phyloP scores from a whole-genome alignment of 1,140 invertebrate species.

The Forficula auricularia region DNA sequence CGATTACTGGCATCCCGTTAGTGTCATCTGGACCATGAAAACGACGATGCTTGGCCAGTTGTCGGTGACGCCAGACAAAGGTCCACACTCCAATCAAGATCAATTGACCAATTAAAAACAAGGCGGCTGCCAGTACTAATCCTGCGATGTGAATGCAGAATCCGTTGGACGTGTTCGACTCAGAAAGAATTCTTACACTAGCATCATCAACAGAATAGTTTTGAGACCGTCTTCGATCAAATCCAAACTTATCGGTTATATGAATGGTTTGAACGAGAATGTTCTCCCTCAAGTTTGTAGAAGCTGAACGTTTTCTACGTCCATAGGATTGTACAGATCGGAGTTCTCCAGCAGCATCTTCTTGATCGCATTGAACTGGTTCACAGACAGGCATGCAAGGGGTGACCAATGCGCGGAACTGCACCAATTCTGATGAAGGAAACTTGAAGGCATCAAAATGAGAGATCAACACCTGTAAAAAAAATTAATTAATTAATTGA shows the following conservation, averaged over 20 bases:
- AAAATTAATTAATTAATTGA: not conserved
- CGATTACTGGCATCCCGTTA: too few relatives aligned
- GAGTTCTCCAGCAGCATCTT: conserved; percentile 59
- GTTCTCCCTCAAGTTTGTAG: conserved; percentile 27
- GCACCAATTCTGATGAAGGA: conserved; percentile 82
- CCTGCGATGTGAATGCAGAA: conserved; percentile 60
- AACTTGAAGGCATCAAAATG: conserved; percentile 94
- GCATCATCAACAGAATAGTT: conserved; percentile 16
- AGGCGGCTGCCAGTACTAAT: conserved; percentile 58
- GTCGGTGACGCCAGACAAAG: conserved; percentile 57
- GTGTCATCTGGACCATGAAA: too few relatives aligned
- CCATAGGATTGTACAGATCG: conserved; percentile 67
- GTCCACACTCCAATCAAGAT: conserved; percentile 67
- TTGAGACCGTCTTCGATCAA: conserved; percentile 36
- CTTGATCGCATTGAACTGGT: conserved; percentile 69
- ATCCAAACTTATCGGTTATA: conserved; percentile 81
- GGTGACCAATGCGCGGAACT: conserved; percentile 82
- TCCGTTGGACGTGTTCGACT: conserved; percentile 26
- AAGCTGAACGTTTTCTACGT: conserved; percentile 37
- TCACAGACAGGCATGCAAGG: conserved; percentile 84
- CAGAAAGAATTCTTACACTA: conserved; percentile 25
- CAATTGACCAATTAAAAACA: conserved; percentile 66
- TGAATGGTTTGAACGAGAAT: conserved; percentile 77
- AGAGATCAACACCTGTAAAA: conserved; percentile 59
- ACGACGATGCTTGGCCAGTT: conserved; percentile 28